Base-by-base conservation (phyloP, 2,888 invertebrate species). In the Rhyacophila evoluta region DNA sequence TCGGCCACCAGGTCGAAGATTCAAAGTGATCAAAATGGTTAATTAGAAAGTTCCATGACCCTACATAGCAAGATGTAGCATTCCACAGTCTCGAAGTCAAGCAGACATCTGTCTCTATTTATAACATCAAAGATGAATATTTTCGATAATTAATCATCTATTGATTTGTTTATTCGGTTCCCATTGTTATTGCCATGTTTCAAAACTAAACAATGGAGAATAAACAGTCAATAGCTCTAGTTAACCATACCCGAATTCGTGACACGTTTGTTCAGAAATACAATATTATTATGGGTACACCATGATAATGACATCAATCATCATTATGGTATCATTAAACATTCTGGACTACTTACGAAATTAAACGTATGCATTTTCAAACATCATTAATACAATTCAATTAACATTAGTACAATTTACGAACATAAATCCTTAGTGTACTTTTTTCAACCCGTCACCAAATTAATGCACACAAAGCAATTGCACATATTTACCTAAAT, bases 121-220 rank as follows among this genome's bases (percentile, higher is more conserved):
- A 55, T 19, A 55, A 25, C 10, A 19, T 55, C 55, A n/a, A 55
- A 55, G 55, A 55, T 55, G 55, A 10, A 55, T 55, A 55, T 8
- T 19, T 12, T 19, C 2, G 19, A 55, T 55, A 55, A 55, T 55
- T 55, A 55, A 55, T 55, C 55, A 55, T 55, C 2, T 19, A 25
- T 55, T 55, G 55, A 55, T 55, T 55, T 55, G 55, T 25, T 25
- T 55, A 25, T 55, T 55, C 19, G 15, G 19, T 55, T 55, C 55
- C 55, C 55, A 55, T 55, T 55, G 55, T 55, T 55, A 55, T 55
- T 55, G 10, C 55, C 55, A n/a, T 55, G 55, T 55, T 55, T 6
- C 55, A 19, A 55, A 55, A 55, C 15, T 55, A 55, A 55, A 55
- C 55, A 55, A 55, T 55, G 55, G 55, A 55, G 55, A 55, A 19